Percentiles rank a stretch among this genome's conserved stretches.
Evolutionary conservation across 2,888 invertebrate species (phyloP).

Genomic region (Pycnomerus fuliginosus): DNA sequence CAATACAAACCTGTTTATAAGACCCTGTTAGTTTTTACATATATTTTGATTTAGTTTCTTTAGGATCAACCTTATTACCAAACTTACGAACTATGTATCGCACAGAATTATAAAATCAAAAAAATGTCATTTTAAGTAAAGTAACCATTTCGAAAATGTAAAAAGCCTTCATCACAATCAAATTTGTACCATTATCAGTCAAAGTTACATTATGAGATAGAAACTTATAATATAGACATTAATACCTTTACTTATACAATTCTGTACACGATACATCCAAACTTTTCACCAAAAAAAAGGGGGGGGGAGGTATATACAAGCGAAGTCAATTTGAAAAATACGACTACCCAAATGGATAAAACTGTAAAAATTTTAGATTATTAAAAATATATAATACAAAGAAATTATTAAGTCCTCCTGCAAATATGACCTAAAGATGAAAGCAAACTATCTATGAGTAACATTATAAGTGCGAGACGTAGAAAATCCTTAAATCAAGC

Average conservation of each 20-base stretch:
- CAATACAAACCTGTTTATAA: conserved; percentile 22
- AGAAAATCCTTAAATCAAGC: conserved; percentile 20
- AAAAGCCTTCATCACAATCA: conserved; percentile 32
- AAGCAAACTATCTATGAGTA: conserved; percentile 12
- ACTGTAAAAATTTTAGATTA: too few species aligned
- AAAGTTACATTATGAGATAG: conserved; percentile 23
- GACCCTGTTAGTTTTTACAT: conserved; percentile 43
- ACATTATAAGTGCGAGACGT: conserved; percentile 19
- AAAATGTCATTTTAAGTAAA: conserved; percentile 27
- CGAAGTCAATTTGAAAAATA: too few species aligned
- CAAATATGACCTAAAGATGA: conserved; percentile 8
- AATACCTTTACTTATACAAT: conserved; percentile 26
- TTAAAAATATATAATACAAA: conserved; percentile 9
- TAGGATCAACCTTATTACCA: conserved; percentile 32
- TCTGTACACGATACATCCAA: conserved; percentile 37
- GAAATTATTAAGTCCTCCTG: too few species aligned
- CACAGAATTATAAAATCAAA: conserved; percentile 42
- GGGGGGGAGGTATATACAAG: too few species aligned
- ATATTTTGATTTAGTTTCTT: too few species aligned
- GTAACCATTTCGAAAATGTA: conserved; percentile 22
- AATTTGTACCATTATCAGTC: conserved; percentile 37
- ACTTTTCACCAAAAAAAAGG: too few species aligned
- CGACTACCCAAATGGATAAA: too few species aligned
- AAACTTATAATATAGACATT: conserved; percentile 15
- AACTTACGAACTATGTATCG: conserved; percentile 36